A percentile compares a stretch with the other conserved stretches of the same genome.
Conservation (phyloP, 2,113 vertebrate genomes). For the Cyprinodon variegatus region DNA sequence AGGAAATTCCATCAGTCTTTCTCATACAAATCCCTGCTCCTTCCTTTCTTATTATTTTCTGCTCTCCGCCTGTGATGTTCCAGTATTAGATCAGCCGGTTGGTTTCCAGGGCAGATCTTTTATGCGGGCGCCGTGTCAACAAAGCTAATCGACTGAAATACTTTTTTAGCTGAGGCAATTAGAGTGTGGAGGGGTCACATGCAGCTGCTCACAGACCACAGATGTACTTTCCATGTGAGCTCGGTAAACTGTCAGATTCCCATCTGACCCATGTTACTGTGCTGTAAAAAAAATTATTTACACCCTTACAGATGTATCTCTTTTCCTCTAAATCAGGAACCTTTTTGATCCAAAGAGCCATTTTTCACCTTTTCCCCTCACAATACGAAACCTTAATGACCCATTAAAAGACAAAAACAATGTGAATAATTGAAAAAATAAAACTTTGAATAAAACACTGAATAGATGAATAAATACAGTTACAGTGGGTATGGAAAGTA, state of each 20-base stretch:
- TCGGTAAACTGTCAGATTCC: slow-evolving; percentile 31
- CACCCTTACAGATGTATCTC: not conserved
- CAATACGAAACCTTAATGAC: too few relatives aligned
- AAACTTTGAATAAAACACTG: too few relatives aligned
- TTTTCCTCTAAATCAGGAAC: not conserved
- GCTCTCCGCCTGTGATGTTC: not conserved
- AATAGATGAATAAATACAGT: too few relatives aligned
- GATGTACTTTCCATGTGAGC: slow-evolving; percentile 8
- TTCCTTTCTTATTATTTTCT: slow-evolving; percentile 14
- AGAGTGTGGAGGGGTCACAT: slow-evolving; percentile 8
- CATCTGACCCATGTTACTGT: slow-evolving; percentile 37
- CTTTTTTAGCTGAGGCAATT: not conserved
- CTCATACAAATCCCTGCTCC: slow-evolving; percentile 54
- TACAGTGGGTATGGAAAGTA: too few relatives aligned
- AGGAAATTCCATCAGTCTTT: slow-evolving; percentile 72
- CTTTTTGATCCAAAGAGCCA: not conserved
- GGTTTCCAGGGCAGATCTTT: slow-evolving; percentile 17
- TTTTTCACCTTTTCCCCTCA: not conserved
- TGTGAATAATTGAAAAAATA: too few relatives aligned
- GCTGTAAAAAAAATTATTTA: too few relatives aligned
- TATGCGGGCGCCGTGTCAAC: not conserved
- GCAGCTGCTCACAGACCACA: slow-evolving; percentile 11
- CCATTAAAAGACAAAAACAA: too few relatives aligned
- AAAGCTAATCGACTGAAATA: slow-evolving; percentile 6
- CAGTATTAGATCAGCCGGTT: slow-evolving; percentile 17